Conservation (phyloP, 2,113 vertebrate species). For the Myanophis thanlyinensis region DNA sequence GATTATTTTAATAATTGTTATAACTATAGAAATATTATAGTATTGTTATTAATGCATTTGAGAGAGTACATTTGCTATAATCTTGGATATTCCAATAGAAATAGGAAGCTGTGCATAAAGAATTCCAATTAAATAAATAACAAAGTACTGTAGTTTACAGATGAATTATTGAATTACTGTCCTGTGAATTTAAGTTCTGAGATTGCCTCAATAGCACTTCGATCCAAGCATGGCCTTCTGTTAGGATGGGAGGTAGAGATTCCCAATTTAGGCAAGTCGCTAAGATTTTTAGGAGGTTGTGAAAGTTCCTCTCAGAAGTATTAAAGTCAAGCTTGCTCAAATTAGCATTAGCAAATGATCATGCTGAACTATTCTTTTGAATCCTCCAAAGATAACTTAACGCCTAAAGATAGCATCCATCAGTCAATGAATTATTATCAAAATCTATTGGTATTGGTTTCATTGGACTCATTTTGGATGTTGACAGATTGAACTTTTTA, state of each 20-base stretch:
- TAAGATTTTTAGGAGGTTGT: background rate
- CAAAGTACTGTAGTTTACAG: background rate
- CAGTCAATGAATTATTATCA: background rate
- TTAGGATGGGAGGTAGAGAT: background rate
- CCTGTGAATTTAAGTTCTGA: background rate
- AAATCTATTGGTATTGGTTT: background rate
- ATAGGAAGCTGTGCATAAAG: background rate
- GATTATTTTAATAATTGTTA: background rate
- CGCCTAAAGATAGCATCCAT: background rate
- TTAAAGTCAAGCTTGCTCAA: background rate
- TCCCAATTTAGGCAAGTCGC: background rate
- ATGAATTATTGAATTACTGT: background rate
- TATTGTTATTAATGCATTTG: background rate
- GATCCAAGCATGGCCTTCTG: background rate
- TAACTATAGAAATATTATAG: background rate
- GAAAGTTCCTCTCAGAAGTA: background rate
- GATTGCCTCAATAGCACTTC: background rate
- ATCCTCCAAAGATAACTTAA: background rate
- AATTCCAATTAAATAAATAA: background rate
- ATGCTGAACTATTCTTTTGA: background rate
- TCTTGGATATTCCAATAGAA: background rate
- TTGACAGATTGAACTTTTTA: background rate
- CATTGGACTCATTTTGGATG: background rate
- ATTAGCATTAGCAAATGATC: background rate
- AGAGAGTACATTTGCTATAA: background rate